phyloP scores from a whole-genome alignment of 2,888 invertebrate genomes.

The Microchrysa polita region DNA sequence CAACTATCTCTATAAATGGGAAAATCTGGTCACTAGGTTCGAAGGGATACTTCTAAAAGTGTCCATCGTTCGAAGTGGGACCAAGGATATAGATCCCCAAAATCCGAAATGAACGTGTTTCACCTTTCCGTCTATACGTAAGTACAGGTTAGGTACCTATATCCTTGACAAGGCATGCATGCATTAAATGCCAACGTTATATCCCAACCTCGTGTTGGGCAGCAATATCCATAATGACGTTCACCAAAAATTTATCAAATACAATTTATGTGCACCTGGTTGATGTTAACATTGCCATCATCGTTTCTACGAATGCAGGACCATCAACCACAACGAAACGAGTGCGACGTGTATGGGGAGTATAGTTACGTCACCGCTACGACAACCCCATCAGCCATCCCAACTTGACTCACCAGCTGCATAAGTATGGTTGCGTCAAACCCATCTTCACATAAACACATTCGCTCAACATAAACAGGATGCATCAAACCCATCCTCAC shows the following conservation, averaged over 20 bases:
- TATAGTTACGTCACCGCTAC: no score
- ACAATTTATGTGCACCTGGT: conserved; percentile 43
- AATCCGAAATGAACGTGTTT: conserved; percentile 4
- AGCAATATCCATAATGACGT: conserved; percentile 33
- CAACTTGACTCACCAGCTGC: no score
- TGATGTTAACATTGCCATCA: conserved; percentile 40
- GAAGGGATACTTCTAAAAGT: conserved; percentile 5
- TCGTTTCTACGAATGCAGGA: conserved; percentile 22
- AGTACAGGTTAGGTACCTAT: no score
- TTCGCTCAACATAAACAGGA: no score
- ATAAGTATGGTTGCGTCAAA: no score
- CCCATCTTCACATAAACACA: no score
- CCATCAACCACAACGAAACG: background rate
- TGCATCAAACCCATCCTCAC: no score
- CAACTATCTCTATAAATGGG: background rate
- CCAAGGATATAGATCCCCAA: conserved; percentile 1
- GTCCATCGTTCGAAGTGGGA: conserved; percentile 12
- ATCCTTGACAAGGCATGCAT: conserved; percentile 8
- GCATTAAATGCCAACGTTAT: conserved; percentile 21
- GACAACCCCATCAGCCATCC: no score
- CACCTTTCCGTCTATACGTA: background rate
- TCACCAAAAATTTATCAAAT: conserved; percentile 43
- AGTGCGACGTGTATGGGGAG: background rate
- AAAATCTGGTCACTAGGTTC: conserved; percentile 30
- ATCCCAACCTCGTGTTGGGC: background rate